Evolutionary conservation across 1,140 invertebrate species (phyloP).

Genomic region (Diploscapter pachys): DNA sequence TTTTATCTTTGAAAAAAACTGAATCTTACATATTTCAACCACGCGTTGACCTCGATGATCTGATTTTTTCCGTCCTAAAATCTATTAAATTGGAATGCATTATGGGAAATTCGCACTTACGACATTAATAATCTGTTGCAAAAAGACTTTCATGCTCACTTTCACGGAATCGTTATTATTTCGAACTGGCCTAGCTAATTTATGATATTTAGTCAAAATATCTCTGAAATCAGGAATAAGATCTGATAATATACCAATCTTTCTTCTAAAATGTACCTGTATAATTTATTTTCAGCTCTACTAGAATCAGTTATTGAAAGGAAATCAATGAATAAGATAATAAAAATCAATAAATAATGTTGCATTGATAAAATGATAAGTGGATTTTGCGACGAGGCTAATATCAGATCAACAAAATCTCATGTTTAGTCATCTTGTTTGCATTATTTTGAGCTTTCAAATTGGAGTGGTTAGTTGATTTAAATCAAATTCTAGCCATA

Average conservation of each 20-base stretch:
- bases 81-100: slow-evolving; percentile 1
- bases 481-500: no score
- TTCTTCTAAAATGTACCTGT: slow-evolving; percentile 6
- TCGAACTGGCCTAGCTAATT: slow-evolving; percentile 38
- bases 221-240: slow-evolving; percentile 22
- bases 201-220: slow-evolving; percentile 36
- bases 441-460: no score
- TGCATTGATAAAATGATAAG: no score
- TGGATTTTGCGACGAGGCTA: no score
- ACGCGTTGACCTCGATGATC: slow-evolving; percentile 47
- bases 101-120: slow-evolving; percentile 4
- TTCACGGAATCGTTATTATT: slow-evolving; percentile 21
- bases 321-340: no score
- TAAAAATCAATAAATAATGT: no score
- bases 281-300: slow-evolving; percentile 37
- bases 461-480: no score
- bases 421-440: no score
- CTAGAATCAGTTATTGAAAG: slow-evolving; percentile 16
- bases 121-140: slow-evolving; percentile 42
- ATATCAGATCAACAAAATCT: no score
- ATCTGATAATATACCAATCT: not conserved
- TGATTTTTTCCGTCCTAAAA: slow-evolving; percentile 46
- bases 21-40: slow-evolving; percentile 44
- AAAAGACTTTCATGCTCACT: slow-evolving; percentile 41
- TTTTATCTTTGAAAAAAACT: slow-evolving; percentile 5